Evolutionary conservation across 2,888 invertebrate genomes (phyloP), one percentile per base, ranked within the genome.

Genomic region (Monoplex corrugatus): DNA sequence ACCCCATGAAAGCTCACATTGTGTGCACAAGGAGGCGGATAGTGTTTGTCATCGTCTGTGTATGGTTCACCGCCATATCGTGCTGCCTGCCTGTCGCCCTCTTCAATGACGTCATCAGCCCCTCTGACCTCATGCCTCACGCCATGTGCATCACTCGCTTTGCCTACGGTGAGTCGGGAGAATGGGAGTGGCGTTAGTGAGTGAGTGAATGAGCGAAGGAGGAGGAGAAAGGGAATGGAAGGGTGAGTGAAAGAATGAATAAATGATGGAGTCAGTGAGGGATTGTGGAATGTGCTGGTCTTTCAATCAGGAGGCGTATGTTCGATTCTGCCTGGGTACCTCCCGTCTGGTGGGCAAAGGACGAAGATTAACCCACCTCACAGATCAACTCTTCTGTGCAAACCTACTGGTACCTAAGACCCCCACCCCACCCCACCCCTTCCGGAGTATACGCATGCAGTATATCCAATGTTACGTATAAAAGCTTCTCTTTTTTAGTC

Each of bases 1-100:
- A 95, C 88, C 96, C 96, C 6, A 95, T 96, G 89, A 94, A 95
- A 90, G 96, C 96, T 1, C 96, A 96, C 92, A 94, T 96, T 45
- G 89, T 95, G 87, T 96, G 96, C 92, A 95, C 95, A 80, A 92
- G 95, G 68, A 90, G 93, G 5, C 93, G 96, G 2, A 94, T 95
- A 6, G 86, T 95, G 6, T 44, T 94, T 19, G 94, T 94, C 83
- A 95, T 96, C 78, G 91, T 92, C 35, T 57, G 94, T 87, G 95
- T 96, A 75, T 96, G 96, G 96, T 91, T 95, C 0, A 45, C 94
- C 44, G 94, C 96, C 0, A 89, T 94, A 38, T 84, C 93, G 8
- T 94, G 94, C 87, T 95, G 95, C 32, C 92, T 94, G 1, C 96
- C 96, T 0, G 95, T 95, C 2, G 91, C 94, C 16, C 89, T 96